These are phyloP conservation scores for Busseola fusca DNA, from an alignment of 2,888 invertebrate genomes.

Conservation along the genomic window DNA sequence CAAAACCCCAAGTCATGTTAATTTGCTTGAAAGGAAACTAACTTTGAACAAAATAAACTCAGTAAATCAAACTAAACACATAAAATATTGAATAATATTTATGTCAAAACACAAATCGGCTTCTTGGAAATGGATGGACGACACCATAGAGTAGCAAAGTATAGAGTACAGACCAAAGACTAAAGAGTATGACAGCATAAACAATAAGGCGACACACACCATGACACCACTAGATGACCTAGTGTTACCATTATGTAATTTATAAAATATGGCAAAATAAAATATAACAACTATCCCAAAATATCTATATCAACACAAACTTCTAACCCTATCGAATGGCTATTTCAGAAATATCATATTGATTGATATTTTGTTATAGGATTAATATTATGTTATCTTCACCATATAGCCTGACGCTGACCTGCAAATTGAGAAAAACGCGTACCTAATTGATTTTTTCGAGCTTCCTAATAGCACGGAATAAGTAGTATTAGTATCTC, in stretches of 20 bases:
- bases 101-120: conserved; percentile 77
- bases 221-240: background rate
- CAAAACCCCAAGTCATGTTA: conserved; percentile 95
- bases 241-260: background rate
- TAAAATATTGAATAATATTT: conserved; percentile 64
- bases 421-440: too few relatives aligned
- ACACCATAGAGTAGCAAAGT: too few relatives aligned
- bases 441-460: too few relatives aligned
- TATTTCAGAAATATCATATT: too few relatives aligned
- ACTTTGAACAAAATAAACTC: conserved; percentile 68
- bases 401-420: too few relatives aligned
- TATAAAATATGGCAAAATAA: background rate
- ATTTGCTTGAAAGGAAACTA: conserved; percentile 59
- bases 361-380: too few relatives aligned
- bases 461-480: background rate
- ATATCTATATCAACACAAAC: too few relatives aligned
- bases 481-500: background rate
- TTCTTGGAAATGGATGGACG: conserved; percentile 57
- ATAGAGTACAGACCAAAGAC: background rate
- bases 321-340: too few relatives aligned
- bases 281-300: too few relatives aligned
- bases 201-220: conserved; percentile 3
- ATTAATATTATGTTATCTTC: too few relatives aligned
- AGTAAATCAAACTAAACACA: conserved; percentile 68
- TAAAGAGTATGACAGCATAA: background rate